Base-by-base conservation (phyloP, 2,113 vertebrate genomes). In the Phyllostomus hastatus region DNA sequence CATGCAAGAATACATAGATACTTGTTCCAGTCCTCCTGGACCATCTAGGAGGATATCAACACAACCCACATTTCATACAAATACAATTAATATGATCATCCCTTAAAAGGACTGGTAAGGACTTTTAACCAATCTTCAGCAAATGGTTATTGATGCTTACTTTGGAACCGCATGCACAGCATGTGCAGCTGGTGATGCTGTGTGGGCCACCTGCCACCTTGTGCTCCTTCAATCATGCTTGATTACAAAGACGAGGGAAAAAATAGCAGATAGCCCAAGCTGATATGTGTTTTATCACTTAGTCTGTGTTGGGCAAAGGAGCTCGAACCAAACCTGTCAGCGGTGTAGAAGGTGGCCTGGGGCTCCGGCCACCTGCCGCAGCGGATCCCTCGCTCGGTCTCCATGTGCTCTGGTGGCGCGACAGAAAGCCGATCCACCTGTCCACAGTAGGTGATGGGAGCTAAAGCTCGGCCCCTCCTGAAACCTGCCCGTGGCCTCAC, bases 121-220 rank as follows among this genome's bases (percentile, higher is more conserved):
- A 95, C 72, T 94, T 96, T 59, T 67, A 96, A 81, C 70, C 94
- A 95, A 12, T 96, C 57, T 90, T 92, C 92, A 92, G 90, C 70
- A 69, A 86, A 90, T 7, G 48, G 76, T 70, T 88, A 75, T 92
- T 86, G 90, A 57, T 96, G 96, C 93, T 95, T 95, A 48, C 96
- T 92, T 94, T 57, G 1, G 38, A 84, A 78, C 43, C 88, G 59
- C 59, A 72, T 1, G 59, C 94, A 28, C 93, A 94, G 97, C 80
- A 9, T 82, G 95, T 78, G 67, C 96, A 97, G 96, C 96, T 95
- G 94, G 88, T 46, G 75, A 90, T 6, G 5, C 85, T 57, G 50
- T 8, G 52, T 50, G 83, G 88, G 92, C 90, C 93, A 97, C 95
- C 92, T 95, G 95, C 96, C 73, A 67, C 97, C 96, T 83, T 16